Evolutionary conservation across 2,113 vertebrate genomes (phyloP), one percentile per base, ranked within the genome.

Genomic region (Eulacestoma nigropectus): DNA sequence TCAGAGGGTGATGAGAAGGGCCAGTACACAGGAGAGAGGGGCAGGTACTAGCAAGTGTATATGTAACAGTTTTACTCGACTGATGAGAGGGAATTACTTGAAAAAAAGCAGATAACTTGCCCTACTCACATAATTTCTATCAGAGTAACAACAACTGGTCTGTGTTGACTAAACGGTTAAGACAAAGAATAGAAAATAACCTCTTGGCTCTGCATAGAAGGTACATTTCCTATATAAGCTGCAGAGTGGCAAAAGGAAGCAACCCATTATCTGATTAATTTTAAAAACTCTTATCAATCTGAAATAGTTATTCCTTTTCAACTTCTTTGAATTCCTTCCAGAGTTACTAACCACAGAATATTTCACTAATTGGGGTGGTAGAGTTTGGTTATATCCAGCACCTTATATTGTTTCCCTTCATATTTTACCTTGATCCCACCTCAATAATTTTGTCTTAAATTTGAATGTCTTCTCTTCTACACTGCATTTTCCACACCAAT

Each of bases 11-110:
- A 75, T 2, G 14, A 41, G 33, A 60, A 49, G 9, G 41, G 35
- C 20, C 37, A 47, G 15, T 14, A 17, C 21, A 39, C 16, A 19
- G 22, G 6, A 74, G 20, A 44, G 70, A 62, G 42, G 21, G 14
- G 4, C 41, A 83, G 33, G 7, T 42, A 25, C 13, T 22, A 17
- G 10, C 25, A 78, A 49, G 22, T 35, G 5, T 26, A n/a, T n/a
- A 64, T 0, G 0, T 8, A 75, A 65, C 9, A 22, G 30, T 74
- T 92, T 47, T 70, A 69, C 17, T 41, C 1, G 0, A 37, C 1
- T 56, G 39, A 62, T n/a, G 18, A 42, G 83, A 47, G 4, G 12
- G 7, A 86, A 83, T 67, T 67, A 62, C 33, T 89, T 12, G 22
- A 23, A 64, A 68, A 80, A 41, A 11, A 6, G 2, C 5, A 25